Conservation (phyloP, 2,797 vertebrate species). For the Toxotes lorentzi region DNA sequence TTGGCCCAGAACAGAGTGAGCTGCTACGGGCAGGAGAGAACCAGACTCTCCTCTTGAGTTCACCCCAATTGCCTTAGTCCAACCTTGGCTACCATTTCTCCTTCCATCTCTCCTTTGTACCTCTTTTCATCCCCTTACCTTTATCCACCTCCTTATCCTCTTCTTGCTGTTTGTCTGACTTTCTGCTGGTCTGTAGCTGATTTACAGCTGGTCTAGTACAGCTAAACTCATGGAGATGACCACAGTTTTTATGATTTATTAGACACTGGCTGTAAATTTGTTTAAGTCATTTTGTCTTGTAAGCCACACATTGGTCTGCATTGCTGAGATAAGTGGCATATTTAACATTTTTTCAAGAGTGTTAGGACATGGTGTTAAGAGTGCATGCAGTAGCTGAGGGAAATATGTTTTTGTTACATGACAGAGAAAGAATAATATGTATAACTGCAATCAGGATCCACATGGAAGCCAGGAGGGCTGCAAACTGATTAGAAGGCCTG, state of each 20-base stretch:
- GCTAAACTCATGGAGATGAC: slow-evolving; percentile 36
- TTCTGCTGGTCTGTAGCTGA: slow-evolving; percentile 6
- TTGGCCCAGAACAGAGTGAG: slow-evolving; percentile 56
- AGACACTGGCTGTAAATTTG: slow-evolving; percentile 39
- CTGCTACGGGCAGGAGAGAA: slow-evolving; percentile 42
- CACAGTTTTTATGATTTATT: slow-evolving; percentile 38
- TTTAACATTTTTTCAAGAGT: slow-evolving; percentile 25
- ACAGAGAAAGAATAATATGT: slow-evolving; percentile 17
- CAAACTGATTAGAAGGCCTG: neutral
- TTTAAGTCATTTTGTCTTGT: slow-evolving; percentile 8
- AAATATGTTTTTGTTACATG: slow-evolving; percentile 14
- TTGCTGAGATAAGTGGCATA: slow-evolving; percentile 5
- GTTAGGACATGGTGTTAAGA: no score
- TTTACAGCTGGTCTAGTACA: slow-evolving; percentile 22
- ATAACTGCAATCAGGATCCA: slow-evolving; percentile 27
- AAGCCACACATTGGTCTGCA: neutral
- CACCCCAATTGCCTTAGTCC: slow-evolving; percentile 24
- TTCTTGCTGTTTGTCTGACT: slow-evolving; percentile 3
- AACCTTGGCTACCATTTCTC: slow-evolving; percentile 9
- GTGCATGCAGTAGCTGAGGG: slow-evolving; percentile 3
- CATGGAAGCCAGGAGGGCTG: slow-evolving; percentile 21
- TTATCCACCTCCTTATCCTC: slow-evolving; percentile 27
- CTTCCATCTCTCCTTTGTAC: slow-evolving; percentile 7
- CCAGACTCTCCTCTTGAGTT: slow-evolving; percentile 51
- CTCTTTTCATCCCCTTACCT: slow-evolving; percentile 14